These are phyloP conservation scores for Pseudorhiza aurosa DNA, from an alignment of 30 jellyfish, hydroid and myxozoan species.

Conservation along the genomic window DNA sequence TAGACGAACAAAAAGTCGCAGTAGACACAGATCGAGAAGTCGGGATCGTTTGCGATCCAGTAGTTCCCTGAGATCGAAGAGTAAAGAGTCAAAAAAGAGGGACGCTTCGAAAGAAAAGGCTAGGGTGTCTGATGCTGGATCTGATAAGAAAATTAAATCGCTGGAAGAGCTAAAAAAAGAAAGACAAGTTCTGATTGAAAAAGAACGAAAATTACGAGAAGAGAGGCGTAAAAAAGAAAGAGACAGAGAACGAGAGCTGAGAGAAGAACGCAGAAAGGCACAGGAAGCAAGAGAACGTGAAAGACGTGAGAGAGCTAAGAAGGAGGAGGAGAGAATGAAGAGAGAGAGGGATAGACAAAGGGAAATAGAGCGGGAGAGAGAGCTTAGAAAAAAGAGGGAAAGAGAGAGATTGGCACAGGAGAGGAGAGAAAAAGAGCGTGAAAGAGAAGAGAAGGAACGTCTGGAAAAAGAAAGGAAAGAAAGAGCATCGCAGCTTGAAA, in stretches of 20 bases:
- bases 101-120: slow-evolving; percentile 42
- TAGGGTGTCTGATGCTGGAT: slow-evolving; percentile 4
- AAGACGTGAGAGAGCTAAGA: slow-evolving; percentile 89
- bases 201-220: slow-evolving; percentile 72
- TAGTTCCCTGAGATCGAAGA: slow-evolving; percentile 39
- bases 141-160: slow-evolving; percentile 41
- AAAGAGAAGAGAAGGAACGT: slow-evolving; percentile 85
- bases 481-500: slow-evolving; percentile 80
- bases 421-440: slow-evolving; percentile 88
- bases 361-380: slow-evolving; percentile 85
- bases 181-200: slow-evolving; percentile 70
- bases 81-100: slow-evolving; percentile 28
- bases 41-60: slow-evolving; percentile 33
- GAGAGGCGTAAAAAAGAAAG: slow-evolving; percentile 80
- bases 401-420: slow-evolving; percentile 78
- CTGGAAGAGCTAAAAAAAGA: slow-evolving; percentile 64
- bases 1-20: slow-evolving; percentile 29
- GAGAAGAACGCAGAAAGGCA: slow-evolving; percentile 88
- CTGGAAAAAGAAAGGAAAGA: slow-evolving; percentile 80
- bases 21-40: slow-evolving; percentile 60
- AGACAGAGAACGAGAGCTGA: slow-evolving; percentile 82
- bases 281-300: slow-evolving; percentile 91
- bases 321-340: slow-evolving; percentile 87
- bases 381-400: slow-evolving; percentile 53
- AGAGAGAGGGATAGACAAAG: slow-evolving; percentile 83